Evolutionary conservation across 2,888 invertebrate species (phyloP).

Genomic region (Cosmopolites sordidus): DNA sequence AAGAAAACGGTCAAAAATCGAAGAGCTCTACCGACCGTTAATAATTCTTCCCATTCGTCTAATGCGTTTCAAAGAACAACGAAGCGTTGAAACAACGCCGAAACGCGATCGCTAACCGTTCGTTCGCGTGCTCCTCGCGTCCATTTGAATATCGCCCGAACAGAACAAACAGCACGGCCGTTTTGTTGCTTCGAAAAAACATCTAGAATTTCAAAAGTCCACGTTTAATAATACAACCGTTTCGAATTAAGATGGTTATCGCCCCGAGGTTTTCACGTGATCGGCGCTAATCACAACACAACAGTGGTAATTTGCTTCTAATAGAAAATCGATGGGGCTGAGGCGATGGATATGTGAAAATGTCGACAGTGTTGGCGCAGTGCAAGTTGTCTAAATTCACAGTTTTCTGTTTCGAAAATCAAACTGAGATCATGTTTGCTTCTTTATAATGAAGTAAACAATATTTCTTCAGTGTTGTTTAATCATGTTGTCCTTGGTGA

Average conservation of each 20-base stretch:
- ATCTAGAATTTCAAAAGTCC: slow-evolving; percentile 31
- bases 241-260: slow-evolving; percentile 38
- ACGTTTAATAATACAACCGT: slow-evolving; percentile 37
- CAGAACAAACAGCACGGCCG: slow-evolving; percentile 40
- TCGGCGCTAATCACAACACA: slow-evolving; percentile 23
- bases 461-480: too few species aligned
- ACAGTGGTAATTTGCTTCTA: slow-evolving; percentile 26
- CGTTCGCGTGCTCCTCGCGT: slow-evolving; percentile 36
- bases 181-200: slow-evolving; percentile 38
- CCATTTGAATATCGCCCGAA: slow-evolving; percentile 43
- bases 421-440: too few species aligned
- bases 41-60: too few species aligned
- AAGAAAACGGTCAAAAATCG: too few species aligned
- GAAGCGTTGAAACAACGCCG: neutral
- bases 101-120: slow-evolving; percentile 34
- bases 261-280: slow-evolving; percentile 24
- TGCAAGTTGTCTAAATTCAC: too few species aligned
- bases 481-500: too few species aligned
- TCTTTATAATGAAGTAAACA: too few species aligned
- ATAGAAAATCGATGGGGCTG: slow-evolving; percentile 26
- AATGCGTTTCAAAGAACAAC: too few species aligned
- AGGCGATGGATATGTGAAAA: too few species aligned
- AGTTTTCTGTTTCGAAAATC: too few species aligned
- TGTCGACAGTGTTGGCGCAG: too few species aligned
- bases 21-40: too few species aligned